A percentile compares a stretch with the other conserved stretches of the same genome.
Evolutionary conservation across 2,113 vertebrate species (phyloP).

Genomic region (Gymnocephalus cernua): DNA sequence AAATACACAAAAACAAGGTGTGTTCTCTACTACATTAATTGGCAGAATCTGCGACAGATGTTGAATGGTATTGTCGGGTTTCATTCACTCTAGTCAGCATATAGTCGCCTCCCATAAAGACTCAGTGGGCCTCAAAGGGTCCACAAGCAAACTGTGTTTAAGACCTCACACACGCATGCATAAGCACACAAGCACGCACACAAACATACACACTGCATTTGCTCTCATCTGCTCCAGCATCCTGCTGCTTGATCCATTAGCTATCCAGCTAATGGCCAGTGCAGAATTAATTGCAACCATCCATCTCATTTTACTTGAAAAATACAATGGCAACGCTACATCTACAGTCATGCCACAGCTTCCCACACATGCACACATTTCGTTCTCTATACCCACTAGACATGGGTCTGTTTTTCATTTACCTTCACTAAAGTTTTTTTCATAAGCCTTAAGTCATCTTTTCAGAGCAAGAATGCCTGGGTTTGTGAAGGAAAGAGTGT

Average conservation of each 20-base stretch:
- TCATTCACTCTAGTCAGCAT: constrained; percentile 53
- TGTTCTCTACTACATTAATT: neutral
- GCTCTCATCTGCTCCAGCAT: constrained; percentile 16
- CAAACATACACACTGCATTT: constrained; percentile 5
- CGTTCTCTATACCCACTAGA: constrained; percentile 2
- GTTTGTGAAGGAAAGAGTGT: constrained; percentile 6
- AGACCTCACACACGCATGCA: constrained; percentile 7
- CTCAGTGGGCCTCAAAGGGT: constrained; percentile 35
- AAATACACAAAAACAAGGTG: constrained; percentile 22
- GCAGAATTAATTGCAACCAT: constrained; percentile 74
- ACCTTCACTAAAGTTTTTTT: constrained; percentile 45
- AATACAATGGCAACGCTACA: constrained; percentile 26
- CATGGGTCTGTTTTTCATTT: constrained; percentile 67
- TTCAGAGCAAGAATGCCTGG: neutral
- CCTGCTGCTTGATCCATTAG: constrained; percentile 45
- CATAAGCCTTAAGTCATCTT: constrained; percentile 26
- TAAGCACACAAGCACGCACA: constrained; percentile 7
- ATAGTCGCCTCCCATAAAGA: constrained; percentile 43
- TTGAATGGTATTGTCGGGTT: constrained; percentile 10
- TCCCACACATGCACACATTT: constrained; percentile 15
- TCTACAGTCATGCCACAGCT: constrained; percentile 1
- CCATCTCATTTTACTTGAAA: constrained; percentile 70
- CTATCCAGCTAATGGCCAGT: constrained; percentile 64
- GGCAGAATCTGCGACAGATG: constrained; percentile 25
- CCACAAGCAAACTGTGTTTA: constrained; percentile 40